Evolutionary conservation across 2,888 invertebrate species (phyloP).

Genomic region (Xestia xanthographa): DNA sequence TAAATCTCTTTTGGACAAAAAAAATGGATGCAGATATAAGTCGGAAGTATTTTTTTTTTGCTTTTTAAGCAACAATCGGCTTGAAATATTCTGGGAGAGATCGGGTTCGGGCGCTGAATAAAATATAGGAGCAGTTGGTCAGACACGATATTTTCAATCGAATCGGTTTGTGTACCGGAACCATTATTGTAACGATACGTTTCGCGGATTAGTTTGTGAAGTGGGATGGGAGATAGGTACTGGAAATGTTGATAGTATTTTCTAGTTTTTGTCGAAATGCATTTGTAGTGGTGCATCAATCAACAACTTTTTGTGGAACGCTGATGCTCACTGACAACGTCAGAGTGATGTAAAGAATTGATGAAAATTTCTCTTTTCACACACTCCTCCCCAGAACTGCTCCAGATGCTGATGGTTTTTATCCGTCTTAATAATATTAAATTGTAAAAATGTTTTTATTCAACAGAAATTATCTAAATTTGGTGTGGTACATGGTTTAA

Average conservation of each 20-base stretch:
- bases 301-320: slow-evolving; percentile 21
- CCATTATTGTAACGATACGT: slow-evolving; percentile 69
- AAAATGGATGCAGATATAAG: slow-evolving; percentile 54
- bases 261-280: slow-evolving; percentile 14
- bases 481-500: too few relatives aligned
- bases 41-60: slow-evolving; percentile 54
- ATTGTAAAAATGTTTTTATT: too few relatives aligned
- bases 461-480: too few relatives aligned
- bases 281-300: slow-evolving; percentile 25
- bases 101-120: slow-evolving; percentile 71
- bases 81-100: slow-evolving; percentile 67
- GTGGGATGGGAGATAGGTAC: slow-evolving; percentile 45
- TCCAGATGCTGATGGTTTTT: too few relatives aligned
- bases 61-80: slow-evolving; percentile 48
- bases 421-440: too few relatives aligned
- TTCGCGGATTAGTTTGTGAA: slow-evolving; percentile 47
- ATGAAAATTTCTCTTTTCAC: too few relatives aligned
- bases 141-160: slow-evolving; percentile 74
- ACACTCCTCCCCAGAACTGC: too few relatives aligned
- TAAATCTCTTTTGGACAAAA: slow-evolving; percentile 68
- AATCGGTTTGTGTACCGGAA: slow-evolving; percentile 63
- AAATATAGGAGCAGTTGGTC: slow-evolving; percentile 71
- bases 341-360: neutral
- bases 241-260: slow-evolving; percentile 38
- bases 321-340: slow-evolving; percentile 8